Percentiles rank a stretch among this genome's conserved stretches.
These are phyloP conservation scores for Oxystoma pomonae DNA, from an alignment of 2,888 invertebrate genomes.

Conservation along the genomic window DNA sequence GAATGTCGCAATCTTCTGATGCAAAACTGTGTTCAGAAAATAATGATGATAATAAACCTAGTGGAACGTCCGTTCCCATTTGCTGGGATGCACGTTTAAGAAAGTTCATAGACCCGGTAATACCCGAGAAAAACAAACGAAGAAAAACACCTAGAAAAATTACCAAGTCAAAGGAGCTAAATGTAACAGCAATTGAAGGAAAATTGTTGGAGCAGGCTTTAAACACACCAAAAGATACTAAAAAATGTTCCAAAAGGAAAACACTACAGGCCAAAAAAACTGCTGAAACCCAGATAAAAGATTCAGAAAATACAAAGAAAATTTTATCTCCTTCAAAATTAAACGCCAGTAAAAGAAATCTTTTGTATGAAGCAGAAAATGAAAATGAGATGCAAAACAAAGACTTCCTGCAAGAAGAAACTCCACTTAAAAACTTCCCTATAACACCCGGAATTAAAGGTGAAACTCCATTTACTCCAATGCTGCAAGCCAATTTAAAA, in stretches of 20 bases:
- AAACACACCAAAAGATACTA: constrained; percentile 12
- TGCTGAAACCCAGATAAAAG: neutral
- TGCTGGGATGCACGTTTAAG: constrained; percentile 6
- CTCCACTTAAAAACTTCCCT: constrained; percentile 16
- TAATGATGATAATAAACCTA: neutral
- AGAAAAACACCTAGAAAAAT: constrained; percentile 4
- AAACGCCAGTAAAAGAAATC: constrained; percentile 20
- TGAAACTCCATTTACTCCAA: constrained; percentile 21
- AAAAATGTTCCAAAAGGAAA: constrained; percentile 2
- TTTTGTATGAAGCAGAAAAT: constrained; percentile 5
- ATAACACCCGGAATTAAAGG: constrained; percentile 9
- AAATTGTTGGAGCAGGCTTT: constrained; percentile 13
- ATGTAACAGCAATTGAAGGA: constrained; percentile 6
- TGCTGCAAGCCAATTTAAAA: constrained; percentile 23
- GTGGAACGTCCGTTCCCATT: neutral
- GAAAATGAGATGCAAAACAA: constrained; percentile 13
- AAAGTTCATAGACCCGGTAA: constrained; percentile 3
- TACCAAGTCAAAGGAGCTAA: neutral
- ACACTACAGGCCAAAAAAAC: neutral
- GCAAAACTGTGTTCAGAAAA: neutral
- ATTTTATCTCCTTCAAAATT: constrained; percentile 18
- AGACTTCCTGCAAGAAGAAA: constrained; percentile 3
- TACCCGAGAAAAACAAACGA: constrained; percentile 9
- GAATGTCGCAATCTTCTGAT: too few species aligned
- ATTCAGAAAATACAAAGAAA: constrained; percentile 7